Base-by-base conservation (phyloP, 1,140 invertebrate genomes). In the Scylla paramamosain region DNA sequence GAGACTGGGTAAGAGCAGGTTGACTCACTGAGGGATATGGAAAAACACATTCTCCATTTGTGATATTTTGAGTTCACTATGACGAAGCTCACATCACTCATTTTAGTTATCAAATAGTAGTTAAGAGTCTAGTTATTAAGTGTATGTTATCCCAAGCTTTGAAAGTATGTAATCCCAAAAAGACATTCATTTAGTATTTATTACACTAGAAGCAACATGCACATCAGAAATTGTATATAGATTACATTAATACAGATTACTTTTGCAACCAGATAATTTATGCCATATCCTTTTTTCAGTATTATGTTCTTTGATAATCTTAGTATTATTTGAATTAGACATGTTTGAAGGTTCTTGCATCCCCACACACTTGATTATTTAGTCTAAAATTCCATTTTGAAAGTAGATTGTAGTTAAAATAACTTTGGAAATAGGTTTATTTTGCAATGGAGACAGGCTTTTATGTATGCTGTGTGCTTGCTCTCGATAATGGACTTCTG, bases 161-260 rank as follows among this genome's bases (percentile, higher is more conserved):
- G 67, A 25, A 77, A 77, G n/a, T n/a, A 77, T n/a, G 20, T n/a
- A 77, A 77, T 77, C n/a, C 6, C 20, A n/a, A 77, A 77, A 77
- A 77, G 67, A 77, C 67, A 77, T 77, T 77, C 67, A 77, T 77
- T 12, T 25, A n/a, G 67, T 77, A 77, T 77, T 77, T 77, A 77
- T 77, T 25, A 77, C 25, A n/a, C 67, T n/a, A 77, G 25, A 77
- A 77, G 20, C 67, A n/a, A n/a, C n/a, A 77, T 7, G 67, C 6
- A n/a, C 20, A 39, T 77, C 6, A n/a, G 4, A 77, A 77, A 77
- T 59, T 59, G 25, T 77, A n/a, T 7, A 77, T n/a, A n/a, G 20
- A n/a, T 77, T 77, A 77, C 12, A 59, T 59, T 59, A 59, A 59
- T 59, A 59, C 67, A 59, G 52, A 59, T 59, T 59, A 59, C 10